Evolutionary conservation across 1,140 invertebrate species (phyloP), one percentile per base, ranked within the genome.

Genomic region (Oedothorax gibbosus): DNA sequence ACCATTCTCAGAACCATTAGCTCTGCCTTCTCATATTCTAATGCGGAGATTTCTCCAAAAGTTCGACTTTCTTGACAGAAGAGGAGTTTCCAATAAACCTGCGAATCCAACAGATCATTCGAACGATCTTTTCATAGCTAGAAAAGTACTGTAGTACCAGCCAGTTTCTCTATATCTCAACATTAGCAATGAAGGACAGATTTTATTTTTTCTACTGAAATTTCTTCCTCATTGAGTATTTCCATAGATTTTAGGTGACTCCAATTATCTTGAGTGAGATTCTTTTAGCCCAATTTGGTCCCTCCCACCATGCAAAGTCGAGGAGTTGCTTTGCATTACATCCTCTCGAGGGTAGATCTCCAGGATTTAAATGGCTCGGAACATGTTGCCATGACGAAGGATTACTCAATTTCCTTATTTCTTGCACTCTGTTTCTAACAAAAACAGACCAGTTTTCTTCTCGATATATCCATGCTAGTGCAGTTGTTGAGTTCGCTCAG

Each of bases 331-430:
- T 73, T 73, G 71, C 18, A 20, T 51, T 73, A 53, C 15, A 53
- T 49, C 69, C 69, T 53, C 49, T 72, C 35, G 35, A 35, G 35
- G 35, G 35, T 35, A 35, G 35, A 35, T 35, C 35, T 35, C 35
- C 35, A 35, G 49, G n/a, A 51, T 72, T 72, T 7, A 53, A 10
- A n/a, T 72, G 49, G n/a, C 49, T 20, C 12, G 51, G 49, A 53
- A 53, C 15, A 53, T 72, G 49, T 56, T 73, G 54, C 53, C 18
- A 54, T 73, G 53, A 7, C 15, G 21, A 73, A 56, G 53, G 53
- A 73, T 51, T 56, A 73, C 51, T 71, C 18, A 71, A 50, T 53
- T 71, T 71, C 51, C 68, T 50, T 71, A 71, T 71, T 15, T 71
- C 68, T 53, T 71, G 68, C 49, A 71, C 35, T 9, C 35, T 51